These are phyloP conservation scores for Psephotus haematonotus DNA, from an alignment of 2,113 vertebrate genomes.

Conservation along the genomic window DNA sequence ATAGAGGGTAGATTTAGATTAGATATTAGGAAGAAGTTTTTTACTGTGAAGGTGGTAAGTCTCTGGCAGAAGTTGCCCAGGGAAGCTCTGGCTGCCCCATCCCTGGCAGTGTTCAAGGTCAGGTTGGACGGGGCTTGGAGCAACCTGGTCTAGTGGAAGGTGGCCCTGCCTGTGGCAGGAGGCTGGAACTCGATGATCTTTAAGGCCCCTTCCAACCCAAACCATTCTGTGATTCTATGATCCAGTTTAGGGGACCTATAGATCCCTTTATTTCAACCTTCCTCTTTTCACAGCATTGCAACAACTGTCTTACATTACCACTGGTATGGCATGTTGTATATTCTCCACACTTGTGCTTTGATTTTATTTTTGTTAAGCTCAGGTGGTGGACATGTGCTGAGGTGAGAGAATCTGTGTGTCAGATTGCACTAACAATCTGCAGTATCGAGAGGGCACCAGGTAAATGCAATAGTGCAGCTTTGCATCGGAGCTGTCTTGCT, in stretches of 20 bases:
- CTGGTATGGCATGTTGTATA: not conserved
- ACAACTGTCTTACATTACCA: not conserved
- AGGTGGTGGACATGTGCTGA: not conserved
- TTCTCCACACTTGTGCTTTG: not conserved
- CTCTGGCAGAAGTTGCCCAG: not conserved
- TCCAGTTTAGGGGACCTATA: not conserved
- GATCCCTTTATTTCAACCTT: not conserved
- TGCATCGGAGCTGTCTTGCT: not conserved
- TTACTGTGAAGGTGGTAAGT: not conserved
- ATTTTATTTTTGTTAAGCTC: not conserved
- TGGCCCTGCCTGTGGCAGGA: not conserved
- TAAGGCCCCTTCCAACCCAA: not conserved
- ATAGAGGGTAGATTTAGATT: not conserved
- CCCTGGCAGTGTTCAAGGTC: not conserved
- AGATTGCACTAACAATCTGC: not conserved
- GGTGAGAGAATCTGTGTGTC: fast-evolving
- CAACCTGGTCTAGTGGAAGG: not conserved
- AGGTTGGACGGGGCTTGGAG: not conserved
- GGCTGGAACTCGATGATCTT: not conserved
- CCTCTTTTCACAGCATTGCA: not conserved
- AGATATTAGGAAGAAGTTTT: not conserved
- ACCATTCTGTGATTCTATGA: not conserved
- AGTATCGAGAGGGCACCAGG: not conserved
- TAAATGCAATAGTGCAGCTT: not conserved
- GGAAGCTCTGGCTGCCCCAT: not conserved